Evolutionary conservation across 2,113 vertebrate species (phyloP).

Genomic region (Cyanistes caeruleus): DNA sequence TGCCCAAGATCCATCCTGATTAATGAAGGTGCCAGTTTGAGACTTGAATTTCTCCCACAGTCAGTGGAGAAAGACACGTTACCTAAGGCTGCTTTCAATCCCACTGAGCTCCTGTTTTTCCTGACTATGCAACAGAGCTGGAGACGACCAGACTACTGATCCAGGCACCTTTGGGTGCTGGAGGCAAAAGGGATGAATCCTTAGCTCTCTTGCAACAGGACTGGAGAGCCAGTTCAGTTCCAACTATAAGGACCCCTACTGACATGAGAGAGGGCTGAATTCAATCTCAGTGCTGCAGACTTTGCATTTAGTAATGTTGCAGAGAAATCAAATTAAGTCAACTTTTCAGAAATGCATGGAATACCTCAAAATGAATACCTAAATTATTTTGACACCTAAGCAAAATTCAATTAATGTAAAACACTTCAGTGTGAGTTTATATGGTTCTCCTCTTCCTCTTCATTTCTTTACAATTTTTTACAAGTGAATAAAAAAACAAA

Average conservation of each 20-base stretch:
- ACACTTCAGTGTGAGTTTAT: neutral
- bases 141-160: neutral
- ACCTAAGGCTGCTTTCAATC: neutral
- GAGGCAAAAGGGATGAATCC: neutral
- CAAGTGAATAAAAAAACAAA: neutral
- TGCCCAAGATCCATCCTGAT: fast-evolving
- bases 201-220: neutral
- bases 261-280: neutral
- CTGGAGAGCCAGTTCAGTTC: neutral
- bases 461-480: neutral
- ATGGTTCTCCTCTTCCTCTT: neutral
- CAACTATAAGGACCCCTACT: neutral
- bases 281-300: neutral
- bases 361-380: neutral
- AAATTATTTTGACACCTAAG: neutral
- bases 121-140: neutral
- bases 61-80: neutral
- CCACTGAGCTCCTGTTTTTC: neutral
- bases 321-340: neutral
- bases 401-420: neutral
- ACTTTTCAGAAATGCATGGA: neutral
- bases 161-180: neutral
- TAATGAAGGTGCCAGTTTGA: neutral
- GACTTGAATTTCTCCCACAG: neutral
- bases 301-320: neutral